Percentiles rank a stretch among this genome's conserved stretches.
phyloP scores from a whole-genome alignment of 2,113 vertebrate species.

The Budorcas taxicolor region DNA sequence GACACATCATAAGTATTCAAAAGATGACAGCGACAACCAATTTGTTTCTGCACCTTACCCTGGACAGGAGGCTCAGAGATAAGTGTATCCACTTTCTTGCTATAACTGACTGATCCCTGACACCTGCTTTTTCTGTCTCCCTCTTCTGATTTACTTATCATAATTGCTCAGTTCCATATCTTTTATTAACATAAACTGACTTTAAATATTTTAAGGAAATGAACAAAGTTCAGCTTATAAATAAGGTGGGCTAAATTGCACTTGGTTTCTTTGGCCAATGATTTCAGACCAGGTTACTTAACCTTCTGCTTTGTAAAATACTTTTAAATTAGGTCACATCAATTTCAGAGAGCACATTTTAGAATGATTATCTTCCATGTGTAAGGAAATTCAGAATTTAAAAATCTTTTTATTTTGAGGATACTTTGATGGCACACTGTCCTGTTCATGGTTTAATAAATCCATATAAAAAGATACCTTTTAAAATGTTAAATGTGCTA shows the following conservation, averaged over 20 bases:
- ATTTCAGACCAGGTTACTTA: background rate
- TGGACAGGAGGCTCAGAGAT: background rate
- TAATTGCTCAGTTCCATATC: background rate
- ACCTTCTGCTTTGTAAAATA: background rate
- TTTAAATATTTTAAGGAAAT: slow-evolving; percentile 1
- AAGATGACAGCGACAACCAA: background rate
- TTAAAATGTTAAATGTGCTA: background rate
- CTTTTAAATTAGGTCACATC: background rate
- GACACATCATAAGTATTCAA: background rate
- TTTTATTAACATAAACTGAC: background rate
- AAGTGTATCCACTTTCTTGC: background rate
- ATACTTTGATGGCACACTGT: background rate
- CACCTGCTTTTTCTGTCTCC: background rate
- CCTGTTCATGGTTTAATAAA: background rate
- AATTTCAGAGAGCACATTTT: background rate
- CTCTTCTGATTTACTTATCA: background rate
- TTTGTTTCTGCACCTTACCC: background rate
- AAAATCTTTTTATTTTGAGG: background rate
- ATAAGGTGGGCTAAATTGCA: background rate
- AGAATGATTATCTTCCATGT: background rate
- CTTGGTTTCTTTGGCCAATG: background rate
- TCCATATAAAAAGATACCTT: background rate
- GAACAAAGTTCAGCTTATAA: background rate
- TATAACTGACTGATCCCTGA: background rate
- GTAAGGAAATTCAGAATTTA: background rate